Percentiles rank a stretch among this genome's conserved stretches.
Evolutionary conservation across 1,140 invertebrate genomes (phyloP).

Genomic region (Diorhabda carinulata): DNA sequence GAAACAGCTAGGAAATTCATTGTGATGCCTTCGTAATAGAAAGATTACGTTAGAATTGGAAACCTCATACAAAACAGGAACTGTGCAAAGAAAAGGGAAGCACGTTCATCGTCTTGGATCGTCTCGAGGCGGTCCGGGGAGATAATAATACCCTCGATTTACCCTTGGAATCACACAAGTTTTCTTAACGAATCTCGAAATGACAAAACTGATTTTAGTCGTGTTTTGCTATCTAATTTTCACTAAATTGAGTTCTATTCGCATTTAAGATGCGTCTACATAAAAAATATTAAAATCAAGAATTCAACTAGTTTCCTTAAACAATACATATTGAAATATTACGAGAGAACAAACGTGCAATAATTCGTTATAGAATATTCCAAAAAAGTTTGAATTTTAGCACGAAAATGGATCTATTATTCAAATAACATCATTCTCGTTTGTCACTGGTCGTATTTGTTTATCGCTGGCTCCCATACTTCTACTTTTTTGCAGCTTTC

Average conservation of each 20-base stretch:
- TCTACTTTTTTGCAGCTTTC: no score
- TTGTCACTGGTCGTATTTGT: no score
- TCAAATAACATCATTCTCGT: no score
- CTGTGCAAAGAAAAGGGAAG: conserved; percentile 19
- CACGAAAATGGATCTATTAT: no score
- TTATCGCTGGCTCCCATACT: no score
- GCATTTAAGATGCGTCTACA: no score
- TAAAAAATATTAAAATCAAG: no score
- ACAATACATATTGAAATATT: no score
- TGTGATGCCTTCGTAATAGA: conserved; percentile 37
- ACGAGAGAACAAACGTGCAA: no score
- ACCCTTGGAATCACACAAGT: not conserved
- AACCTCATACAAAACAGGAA: conserved; percentile 22
- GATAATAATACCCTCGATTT: not conserved
- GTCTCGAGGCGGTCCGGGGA: conserved; percentile 2
- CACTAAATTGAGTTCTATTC: not conserved
- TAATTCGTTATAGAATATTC: no score
- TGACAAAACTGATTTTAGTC: not conserved
- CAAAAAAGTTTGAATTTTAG: no score
- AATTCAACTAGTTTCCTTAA: no score
- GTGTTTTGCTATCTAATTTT: not conserved
- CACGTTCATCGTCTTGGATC: conserved; percentile 7
- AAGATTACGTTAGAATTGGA: conserved; percentile 38
- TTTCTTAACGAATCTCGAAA: conserved; percentile 9
- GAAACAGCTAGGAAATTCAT: conserved; percentile 32